A percentile compares a stretch with the other conserved stretches of the same genome.
phyloP scores from a whole-genome alignment of 2,888 invertebrate species.

The Choreutis nemorana region DNA sequence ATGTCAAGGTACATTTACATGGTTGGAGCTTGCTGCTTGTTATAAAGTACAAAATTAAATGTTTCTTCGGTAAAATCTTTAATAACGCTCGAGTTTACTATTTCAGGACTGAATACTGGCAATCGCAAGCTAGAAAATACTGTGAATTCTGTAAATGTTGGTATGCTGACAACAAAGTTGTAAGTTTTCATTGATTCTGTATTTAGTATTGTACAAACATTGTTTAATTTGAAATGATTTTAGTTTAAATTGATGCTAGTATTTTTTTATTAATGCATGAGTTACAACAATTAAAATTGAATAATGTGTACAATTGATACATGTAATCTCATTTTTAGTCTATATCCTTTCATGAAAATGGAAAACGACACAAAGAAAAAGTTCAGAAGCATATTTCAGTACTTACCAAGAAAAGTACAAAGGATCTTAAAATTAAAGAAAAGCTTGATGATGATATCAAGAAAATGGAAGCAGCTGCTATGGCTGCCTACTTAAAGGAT shows the following conservation, averaged over 20 bases:
- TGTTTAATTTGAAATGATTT: background rate
- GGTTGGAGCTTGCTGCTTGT: too few relatives aligned
- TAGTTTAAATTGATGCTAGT: too few relatives aligned
- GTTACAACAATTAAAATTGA: too few relatives aligned
- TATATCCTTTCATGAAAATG: conserved; percentile 93
- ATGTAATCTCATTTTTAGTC: conserved; percentile 68
- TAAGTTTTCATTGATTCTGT: conserved; percentile 40
- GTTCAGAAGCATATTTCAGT: conserved; percentile 86
- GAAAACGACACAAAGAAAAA: conserved; percentile 91
- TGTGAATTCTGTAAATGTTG: conserved; percentile 99
- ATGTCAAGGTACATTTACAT: too few relatives aligned
- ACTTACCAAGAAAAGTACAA: conserved; percentile 84
- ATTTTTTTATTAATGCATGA: too few relatives aligned
- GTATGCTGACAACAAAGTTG: conserved; percentile 96
- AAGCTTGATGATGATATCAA: conserved; percentile 82
- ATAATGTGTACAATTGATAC: too few relatives aligned
- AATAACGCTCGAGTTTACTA: too few relatives aligned
- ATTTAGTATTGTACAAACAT: too few relatives aligned
- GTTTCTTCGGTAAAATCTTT: too few relatives aligned
- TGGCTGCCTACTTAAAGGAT: conserved; percentile 88
- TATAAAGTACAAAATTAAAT: too few relatives aligned
- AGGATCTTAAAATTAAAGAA: conserved; percentile 78
- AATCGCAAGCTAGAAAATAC: conserved; percentile 92
- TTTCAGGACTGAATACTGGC: conserved; percentile 95
- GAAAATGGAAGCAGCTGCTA: conserved; percentile 90